Evolutionary conservation across 2,797 vertebrate species (phyloP).

Genomic region (Xenentodon cancila): DNA sequence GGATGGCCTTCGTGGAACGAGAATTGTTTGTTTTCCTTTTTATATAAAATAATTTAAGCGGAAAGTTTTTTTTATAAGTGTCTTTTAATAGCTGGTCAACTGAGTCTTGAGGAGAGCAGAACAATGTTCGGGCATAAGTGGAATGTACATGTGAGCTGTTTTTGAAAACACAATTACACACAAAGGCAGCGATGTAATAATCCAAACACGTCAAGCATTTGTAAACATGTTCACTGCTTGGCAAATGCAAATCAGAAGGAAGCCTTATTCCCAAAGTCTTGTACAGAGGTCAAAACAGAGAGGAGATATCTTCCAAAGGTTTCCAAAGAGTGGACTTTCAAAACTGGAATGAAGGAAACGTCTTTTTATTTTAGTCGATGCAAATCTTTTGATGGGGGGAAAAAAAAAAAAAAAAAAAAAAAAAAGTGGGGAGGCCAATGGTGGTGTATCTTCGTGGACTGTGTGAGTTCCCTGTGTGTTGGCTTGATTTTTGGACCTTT

Average conservation of each 20-base stretch:
- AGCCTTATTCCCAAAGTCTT: slow-evolving; percentile 68
- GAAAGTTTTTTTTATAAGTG: slow-evolving; percentile 68
- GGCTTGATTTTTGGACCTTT: slow-evolving; percentile 58
- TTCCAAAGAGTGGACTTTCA: slow-evolving; percentile 32
- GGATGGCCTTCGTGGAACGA: slow-evolving; percentile 45
- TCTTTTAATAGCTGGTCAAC: slow-evolving; percentile 57
- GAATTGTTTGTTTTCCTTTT: slow-evolving; percentile 66
- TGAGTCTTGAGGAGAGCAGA: slow-evolving; percentile 35
- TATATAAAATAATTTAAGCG: slow-evolving; percentile 81
- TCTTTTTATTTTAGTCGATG: slow-evolving; percentile 39
- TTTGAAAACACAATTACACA: slow-evolving; percentile 16
- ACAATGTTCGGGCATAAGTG: slow-evolving; percentile 17
- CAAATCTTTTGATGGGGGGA: slow-evolving; percentile 41
- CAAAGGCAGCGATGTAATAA: slow-evolving; percentile 12
- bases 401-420: slow-evolving; percentile 2
- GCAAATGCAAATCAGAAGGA: slow-evolving; percentile 63
- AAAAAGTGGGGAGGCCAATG: slow-evolving; percentile 16
- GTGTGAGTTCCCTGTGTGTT: slow-evolving; percentile 47
- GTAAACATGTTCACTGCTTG: slow-evolving; percentile 36
- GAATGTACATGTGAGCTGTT: slow-evolving; percentile 55
- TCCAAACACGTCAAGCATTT: slow-evolving; percentile 17
- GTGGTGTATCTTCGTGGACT: slow-evolving; percentile 44
- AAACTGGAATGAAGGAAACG: slow-evolving; percentile 32
- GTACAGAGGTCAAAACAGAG: slow-evolving; percentile 55
- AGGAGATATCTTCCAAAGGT: slow-evolving; percentile 46